Base-by-base conservation (phyloP, 2,888 invertebrate species). In the Cerastis leucographa region DNA sequence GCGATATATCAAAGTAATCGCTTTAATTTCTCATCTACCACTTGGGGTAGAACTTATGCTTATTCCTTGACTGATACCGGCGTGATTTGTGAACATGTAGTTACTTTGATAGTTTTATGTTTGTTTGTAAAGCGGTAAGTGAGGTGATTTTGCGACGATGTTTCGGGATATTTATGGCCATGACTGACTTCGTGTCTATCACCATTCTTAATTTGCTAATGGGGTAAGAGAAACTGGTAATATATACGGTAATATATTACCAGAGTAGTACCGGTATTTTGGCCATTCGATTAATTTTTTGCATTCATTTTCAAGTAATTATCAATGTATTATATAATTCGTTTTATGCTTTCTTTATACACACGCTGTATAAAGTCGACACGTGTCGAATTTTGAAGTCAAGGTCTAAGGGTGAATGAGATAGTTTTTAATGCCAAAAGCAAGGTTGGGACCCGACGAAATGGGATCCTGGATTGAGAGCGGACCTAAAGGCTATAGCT, bases 1-100 rank as follows among this genome's bases (percentile, higher is more conserved):
- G 93, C 93, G 90, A 96, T 96, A 95, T 96, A 96, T 96, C 96
- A 96, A 94, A 94, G 95, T 96, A 96, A 96, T 96, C 94, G 95
- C 93, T 95, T 96, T 96, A 96, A 96, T 96, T 96, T 96, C 96
- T 96, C 96, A 96, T 96, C 95, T 95, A 93, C 93, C 93, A 93
- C 92, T 94, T 93, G 92, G 91, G 93, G 88, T 90, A 82, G 79
- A 93, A 95, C 93, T 94, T 94, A 93, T 94, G 94, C 92, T 93
- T 93, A 94, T 94, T 94, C 91, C 93, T 92, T 90, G 90, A 92
- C 92, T 93, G 93, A 94, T 94, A 92, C 88, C 88, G 91, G 85
- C 88, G 88, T 93, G 92, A 94, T 93, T 93, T 93, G 91, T 85
- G 83, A 85, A 80, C 70, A 85, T 83, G 79, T 82, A 76, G 56